Conservation (phyloP, 2,888 invertebrate species). For the Acanthosepion esculentum region DNA sequence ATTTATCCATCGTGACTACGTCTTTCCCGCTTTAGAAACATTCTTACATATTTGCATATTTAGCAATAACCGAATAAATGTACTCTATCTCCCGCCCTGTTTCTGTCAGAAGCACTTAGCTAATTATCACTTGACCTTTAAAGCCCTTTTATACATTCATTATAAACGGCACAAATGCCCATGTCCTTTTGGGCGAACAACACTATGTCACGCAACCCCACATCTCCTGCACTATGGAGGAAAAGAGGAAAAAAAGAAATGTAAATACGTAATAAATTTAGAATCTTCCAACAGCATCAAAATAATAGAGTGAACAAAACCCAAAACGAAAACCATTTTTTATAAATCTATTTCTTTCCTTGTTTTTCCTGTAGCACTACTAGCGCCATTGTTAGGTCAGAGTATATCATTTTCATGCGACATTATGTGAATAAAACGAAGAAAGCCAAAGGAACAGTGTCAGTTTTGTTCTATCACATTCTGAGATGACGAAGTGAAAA, state of each 20-base stretch:
- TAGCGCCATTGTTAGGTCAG: neutral
- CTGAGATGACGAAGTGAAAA: no score
- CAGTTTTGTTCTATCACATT: no score
- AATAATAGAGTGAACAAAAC: neutral
- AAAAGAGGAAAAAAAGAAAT: neutral
- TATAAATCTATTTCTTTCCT: neutral
- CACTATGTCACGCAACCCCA: neutral
- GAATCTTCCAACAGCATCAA: neutral
- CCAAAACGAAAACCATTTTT: neutral
- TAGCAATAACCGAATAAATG: neutral
- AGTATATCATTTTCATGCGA: neutral
- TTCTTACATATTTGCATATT: neutral
- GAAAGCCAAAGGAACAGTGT: neutral
- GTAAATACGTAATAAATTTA: neutral
- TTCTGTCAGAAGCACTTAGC: neutral
- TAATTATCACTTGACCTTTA: constrained; percentile 18
- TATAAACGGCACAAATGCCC: neutral
- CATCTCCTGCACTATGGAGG: neutral
- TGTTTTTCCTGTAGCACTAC: neutral
- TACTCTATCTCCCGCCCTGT: neutral
- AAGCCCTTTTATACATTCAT: neutral
- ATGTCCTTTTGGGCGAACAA: neutral
- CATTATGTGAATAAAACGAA: neutral
- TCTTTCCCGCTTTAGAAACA: no score
- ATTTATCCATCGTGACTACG: no score